Evolutionary conservation across 1,140 invertebrate genomes (phyloP).

Genomic region (Monomorium pharaonis): DNA sequence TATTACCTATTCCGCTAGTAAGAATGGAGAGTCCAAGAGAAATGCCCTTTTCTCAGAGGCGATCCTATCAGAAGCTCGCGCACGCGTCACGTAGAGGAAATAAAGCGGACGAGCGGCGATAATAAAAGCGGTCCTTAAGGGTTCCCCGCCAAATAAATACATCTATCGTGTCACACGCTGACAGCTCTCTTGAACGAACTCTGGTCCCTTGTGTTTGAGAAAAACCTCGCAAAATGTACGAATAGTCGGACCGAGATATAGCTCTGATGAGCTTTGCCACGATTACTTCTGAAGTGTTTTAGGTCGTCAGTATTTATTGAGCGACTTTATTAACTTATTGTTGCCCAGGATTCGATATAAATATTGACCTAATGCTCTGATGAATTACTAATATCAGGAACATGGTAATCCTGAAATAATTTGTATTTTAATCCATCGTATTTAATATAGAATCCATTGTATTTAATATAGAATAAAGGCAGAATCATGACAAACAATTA

Average conservation of each 20-base stretch:
- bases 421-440: not conserved
- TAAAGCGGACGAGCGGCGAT: constrained; percentile 64
- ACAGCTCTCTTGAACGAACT: constrained; percentile 24
- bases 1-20: constrained; percentile 55
- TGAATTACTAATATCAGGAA: not conserved
- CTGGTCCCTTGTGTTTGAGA: not conserved
- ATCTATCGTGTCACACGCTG: constrained; percentile 62
- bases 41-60: constrained; percentile 30
- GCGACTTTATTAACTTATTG: not conserved
- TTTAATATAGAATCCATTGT: not conserved
- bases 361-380: not conserved
- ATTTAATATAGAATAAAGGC: not conserved
- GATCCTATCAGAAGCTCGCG: constrained; percentile 32
- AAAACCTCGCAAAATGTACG: constrained; percentile 5
- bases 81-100: constrained; percentile 67
- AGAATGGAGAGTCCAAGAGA: constrained; percentile 27
- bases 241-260: constrained; percentile 21
- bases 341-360: not conserved
- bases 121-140: constrained; percentile 75
- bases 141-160: constrained; percentile 74
- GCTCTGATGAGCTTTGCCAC: constrained; percentile 26
- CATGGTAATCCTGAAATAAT: not conserved
- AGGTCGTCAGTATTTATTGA: not conserved
- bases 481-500: not conserved
- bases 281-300: constrained; percentile 17